phyloP scores from a whole-genome alignment of 2,797 vertebrate species.

The Hyperoplus immaculatus region DNA sequence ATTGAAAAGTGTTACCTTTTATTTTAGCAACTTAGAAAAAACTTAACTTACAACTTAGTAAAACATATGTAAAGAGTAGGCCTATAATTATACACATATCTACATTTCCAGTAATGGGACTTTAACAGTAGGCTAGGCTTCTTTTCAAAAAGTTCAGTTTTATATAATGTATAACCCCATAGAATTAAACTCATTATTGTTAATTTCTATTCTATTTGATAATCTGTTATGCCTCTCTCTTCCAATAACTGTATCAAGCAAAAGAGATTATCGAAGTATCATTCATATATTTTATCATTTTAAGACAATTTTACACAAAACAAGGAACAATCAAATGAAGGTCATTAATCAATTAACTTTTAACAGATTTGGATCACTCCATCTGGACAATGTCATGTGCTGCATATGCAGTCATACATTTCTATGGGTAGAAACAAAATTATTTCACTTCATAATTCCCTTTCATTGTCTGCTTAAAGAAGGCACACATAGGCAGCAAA shows the following conservation, averaged over 20 bases:
- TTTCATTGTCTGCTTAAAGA: slow-evolving; percentile 54
- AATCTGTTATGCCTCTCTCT: not conserved
- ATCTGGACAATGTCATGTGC: not conserved
- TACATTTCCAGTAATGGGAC: not conserved
- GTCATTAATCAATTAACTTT: not conserved
- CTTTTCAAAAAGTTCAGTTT: not conserved
- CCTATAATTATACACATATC: not conserved
- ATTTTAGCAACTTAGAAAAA: no score
- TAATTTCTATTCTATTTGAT: no score
- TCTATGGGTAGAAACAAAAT: not conserved
- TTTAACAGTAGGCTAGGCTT: not conserved
- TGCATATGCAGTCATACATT: not conserved
- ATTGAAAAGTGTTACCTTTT: no score
- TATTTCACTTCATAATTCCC: slow-evolving; percentile 22
- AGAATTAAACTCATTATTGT: not conserved
- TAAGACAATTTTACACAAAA: slow-evolving; percentile 3
- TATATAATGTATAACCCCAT: not conserved
- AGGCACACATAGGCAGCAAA: slow-evolving; percentile 59
- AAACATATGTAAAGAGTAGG: no score
- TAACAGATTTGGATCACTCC: not conserved
- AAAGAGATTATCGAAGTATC: not conserved
- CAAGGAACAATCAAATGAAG: slow-evolving; percentile 8
- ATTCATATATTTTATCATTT: slow-evolving; percentile 13
- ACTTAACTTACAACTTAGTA: no score
- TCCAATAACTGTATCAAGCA: not conserved